Base-by-base conservation (phyloP, 2,888 invertebrate genomes). In the Allolobophora icterica region DNA sequence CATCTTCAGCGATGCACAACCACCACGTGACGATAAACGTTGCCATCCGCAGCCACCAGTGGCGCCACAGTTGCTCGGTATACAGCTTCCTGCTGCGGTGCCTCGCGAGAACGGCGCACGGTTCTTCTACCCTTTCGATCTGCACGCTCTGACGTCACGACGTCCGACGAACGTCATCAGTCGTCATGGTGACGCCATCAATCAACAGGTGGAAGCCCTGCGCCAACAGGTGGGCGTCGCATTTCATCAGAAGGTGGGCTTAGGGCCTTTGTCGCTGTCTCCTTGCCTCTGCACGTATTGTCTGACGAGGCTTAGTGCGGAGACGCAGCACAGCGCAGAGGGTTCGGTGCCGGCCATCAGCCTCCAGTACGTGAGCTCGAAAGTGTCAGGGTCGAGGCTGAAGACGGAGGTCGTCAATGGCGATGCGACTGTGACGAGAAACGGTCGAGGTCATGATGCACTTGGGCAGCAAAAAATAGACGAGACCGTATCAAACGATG, bases 41-140 rank as follows among this genome's bases (percentile, higher is more conserved):
- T 38, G 87, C 38, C 87, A 1, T 6, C 87, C 87, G 35, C 87
- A 87, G 19, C 87, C 45, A 15, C 71, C 38, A 19, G 38, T 83
- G 83, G 71, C 84, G 38, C 90, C 84, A 90, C n/a, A 84, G 35
- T 84, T 33, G 90, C 83, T 40, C 87, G 38, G 34, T 15, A 87
- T 35, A 35, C n/a, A 34, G 21, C 87, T 38, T 17, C 34, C 87
- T 6, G 35, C 19, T 21, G 33, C 19, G 30, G 38, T 19, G 35
- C 87, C 87, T 17, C 35, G 87, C 87, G 87, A 87, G 4, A 87
- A 87, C 87, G 87, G 24, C 87, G 35, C 38, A 19, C 35, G 87
- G 38, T 0, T 87, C 34, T 87, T 87, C 87, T 87, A 87, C 87
- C 87, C 87, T 30, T 87, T 87, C 87, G 87, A 87, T 24, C 87